These are phyloP conservation scores for Gibbula magus DNA, from an alignment of 2,888 invertebrate genomes.

Conservation along the genomic window DNA sequence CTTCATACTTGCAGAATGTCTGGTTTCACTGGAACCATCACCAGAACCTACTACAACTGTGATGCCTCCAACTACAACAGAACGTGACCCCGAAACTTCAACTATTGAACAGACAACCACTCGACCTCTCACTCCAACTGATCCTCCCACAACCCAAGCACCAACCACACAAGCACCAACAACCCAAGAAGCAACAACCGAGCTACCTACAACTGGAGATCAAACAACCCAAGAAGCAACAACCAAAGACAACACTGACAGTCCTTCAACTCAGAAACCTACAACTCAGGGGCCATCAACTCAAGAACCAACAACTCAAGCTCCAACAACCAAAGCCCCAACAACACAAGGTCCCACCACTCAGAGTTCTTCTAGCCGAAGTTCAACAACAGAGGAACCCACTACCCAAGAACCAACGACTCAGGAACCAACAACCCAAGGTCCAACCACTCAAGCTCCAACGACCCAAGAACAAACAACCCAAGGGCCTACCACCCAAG, in stretches of 20 bases:
- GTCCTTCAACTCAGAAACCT: slow-evolving; percentile 4
- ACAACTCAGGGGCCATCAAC: slow-evolving; percentile 21
- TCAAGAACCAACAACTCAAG: slow-evolving; percentile 16
- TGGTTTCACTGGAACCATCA: slow-evolving; percentile 19
- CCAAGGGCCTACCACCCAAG: neutral
- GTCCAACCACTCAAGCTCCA: neutral
- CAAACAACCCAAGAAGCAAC: neutral
- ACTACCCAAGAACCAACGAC: slow-evolving; percentile 22
- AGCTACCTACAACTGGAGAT: neutral
- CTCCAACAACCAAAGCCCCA: neutral
- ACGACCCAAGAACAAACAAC: slow-evolving; percentile 15
- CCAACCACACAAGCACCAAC: neutral
- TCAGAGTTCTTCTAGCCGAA: slow-evolving; percentile 12
- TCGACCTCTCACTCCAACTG: slow-evolving; percentile 7
- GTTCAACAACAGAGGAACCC: slow-evolving; percentile 4
- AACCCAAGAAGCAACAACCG: neutral
- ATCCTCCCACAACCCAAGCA: slow-evolving; percentile 6
- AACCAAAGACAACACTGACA: neutral
- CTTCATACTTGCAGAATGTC: slow-evolving; percentile 10
- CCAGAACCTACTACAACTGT: neutral
- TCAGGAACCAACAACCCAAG: neutral
- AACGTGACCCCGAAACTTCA: neutral
- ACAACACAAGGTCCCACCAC: slow-evolving; percentile 14
- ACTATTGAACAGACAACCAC: slow-evolving; percentile 6
- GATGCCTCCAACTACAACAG: neutral